Percentiles rank a stretch among this genome's conserved stretches.
These are phyloP conservation scores for Drosophila formosana DNA, from an alignment of 2,888 invertebrate genomes.

Conservation along the genomic window DNA sequence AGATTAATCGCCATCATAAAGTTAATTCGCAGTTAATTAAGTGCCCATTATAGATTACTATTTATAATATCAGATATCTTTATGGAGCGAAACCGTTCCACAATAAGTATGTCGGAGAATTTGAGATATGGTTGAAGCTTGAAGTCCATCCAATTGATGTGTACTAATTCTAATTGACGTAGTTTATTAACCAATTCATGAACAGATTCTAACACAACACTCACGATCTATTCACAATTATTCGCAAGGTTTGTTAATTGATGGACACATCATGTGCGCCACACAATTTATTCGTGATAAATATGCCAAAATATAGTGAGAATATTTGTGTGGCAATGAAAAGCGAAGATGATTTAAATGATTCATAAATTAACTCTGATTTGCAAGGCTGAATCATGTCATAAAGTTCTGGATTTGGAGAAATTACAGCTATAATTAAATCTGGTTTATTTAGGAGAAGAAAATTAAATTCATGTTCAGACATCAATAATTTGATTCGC, in stretches of 20 bases:
- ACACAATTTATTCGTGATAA: constrained; percentile 23
- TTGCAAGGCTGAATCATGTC: neutral
- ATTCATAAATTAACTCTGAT: neutral
- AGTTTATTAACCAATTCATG: constrained; percentile 62
- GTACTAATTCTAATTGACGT: constrained; percentile 59
- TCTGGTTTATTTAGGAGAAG: neutral
- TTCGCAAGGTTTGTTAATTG: constrained; percentile 41
- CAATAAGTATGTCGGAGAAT: neutral
- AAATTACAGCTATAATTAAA: neutral
- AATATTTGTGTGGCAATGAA: neutral
- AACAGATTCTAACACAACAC: constrained; percentile 44
- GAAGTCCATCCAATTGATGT: constrained; percentile 21
- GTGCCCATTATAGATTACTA: constrained; percentile 18
- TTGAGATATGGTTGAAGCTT: neutral
- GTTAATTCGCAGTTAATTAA: constrained; percentile 42
- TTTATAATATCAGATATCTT: constrained; percentile 34
- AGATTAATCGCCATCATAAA: constrained; percentile 33
- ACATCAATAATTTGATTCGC: neutral
- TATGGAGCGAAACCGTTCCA: constrained; percentile 7
- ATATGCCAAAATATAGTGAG: constrained; percentile 19
- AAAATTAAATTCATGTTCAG: no score
- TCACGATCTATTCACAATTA: constrained; percentile 48
- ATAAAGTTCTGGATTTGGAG: neutral
- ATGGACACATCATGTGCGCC: constrained; percentile 27
- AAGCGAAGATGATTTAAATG: neutral